Conservation (phyloP, 2,888 invertebrate genomes). For the Chrysolina americana region DNA sequence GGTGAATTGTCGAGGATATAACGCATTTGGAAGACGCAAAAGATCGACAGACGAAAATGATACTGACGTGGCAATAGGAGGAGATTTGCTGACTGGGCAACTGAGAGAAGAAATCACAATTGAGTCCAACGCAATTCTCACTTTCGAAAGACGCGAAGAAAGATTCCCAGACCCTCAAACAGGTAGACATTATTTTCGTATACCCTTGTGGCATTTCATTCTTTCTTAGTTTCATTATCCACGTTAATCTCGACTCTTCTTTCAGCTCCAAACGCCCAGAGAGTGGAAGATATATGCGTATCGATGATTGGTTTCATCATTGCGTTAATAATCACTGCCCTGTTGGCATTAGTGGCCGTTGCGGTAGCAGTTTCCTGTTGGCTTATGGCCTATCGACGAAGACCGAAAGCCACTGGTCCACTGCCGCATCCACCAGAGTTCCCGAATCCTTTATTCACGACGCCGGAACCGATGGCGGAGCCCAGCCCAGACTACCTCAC, state of each 20-base stretch:
- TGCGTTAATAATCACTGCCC: constrained; percentile 91
- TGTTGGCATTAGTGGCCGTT: constrained; percentile 92
- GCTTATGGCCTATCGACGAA: constrained; percentile 93
- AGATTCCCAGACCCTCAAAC: constrained; percentile 78
- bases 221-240: background rate
- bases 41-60: constrained; percentile 74
- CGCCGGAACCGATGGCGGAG: constrained; percentile 84
- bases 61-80: constrained; percentile 75
- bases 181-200: constrained; percentile 39
- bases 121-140: constrained; percentile 91
- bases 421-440: constrained; percentile 96
- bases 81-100: constrained; percentile 80
- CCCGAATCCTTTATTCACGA: constrained; percentile 93
- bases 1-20: constrained; percentile 93
- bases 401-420: constrained; percentile 90
- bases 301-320: constrained; percentile 95
- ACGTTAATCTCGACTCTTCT: constrained; percentile 41
- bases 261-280: constrained; percentile 73
- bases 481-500: constrained; percentile 87
- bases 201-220: background rate
- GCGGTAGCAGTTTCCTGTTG: constrained; percentile 96
- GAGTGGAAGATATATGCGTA: constrained; percentile 90
- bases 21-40: constrained; percentile 89
- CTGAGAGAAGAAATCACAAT: constrained; percentile 94
- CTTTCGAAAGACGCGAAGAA: constrained; percentile 88